Percentiles rank a stretch among this genome's conserved stretches.
Conservation (phyloP, 2,113 vertebrate genomes). For the Etia nguti region DNA sequence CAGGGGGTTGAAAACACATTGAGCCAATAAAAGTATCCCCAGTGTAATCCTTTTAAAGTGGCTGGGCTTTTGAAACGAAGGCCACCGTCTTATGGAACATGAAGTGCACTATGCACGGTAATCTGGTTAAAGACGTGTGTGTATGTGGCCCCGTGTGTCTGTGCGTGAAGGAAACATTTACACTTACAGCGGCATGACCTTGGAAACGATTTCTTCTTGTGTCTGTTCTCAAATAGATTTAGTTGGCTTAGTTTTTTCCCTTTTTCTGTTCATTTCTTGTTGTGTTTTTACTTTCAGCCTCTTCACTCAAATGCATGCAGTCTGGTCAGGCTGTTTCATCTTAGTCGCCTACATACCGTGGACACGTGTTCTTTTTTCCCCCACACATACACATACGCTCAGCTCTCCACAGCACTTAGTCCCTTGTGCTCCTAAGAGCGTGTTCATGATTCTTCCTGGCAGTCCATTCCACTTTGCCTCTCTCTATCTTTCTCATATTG, state of each 20-base stretch:
- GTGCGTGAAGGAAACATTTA: background rate
- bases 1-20: constrained; percentile 31
- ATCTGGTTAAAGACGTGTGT: constrained; percentile 34
- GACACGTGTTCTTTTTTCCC: background rate
- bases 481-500: constrained; percentile 44
- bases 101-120: constrained; percentile 37
- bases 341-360: background rate
- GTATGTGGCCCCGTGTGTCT: background rate
- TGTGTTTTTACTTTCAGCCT: background rate
- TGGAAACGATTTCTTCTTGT: background rate
- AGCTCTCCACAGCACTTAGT: constrained; percentile 8
- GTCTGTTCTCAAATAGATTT: background rate
- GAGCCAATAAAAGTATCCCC: constrained; percentile 41
- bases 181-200: background rate
- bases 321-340: background rate
- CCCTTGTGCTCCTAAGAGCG: background rate
- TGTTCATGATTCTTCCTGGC: constrained; percentile 34
- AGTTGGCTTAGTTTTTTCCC: background rate
- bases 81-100: constrained; percentile 20
- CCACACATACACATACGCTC: background rate
- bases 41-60: constrained; percentile 57
- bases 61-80: constrained; percentile 43
- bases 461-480: constrained; percentile 34
- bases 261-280: background rate
- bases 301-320: constrained; percentile 1